These are phyloP conservation scores for Diadophis punctatus DNA, from an alignment of 2,113 vertebrate species.

Conservation along the genomic window DNA sequence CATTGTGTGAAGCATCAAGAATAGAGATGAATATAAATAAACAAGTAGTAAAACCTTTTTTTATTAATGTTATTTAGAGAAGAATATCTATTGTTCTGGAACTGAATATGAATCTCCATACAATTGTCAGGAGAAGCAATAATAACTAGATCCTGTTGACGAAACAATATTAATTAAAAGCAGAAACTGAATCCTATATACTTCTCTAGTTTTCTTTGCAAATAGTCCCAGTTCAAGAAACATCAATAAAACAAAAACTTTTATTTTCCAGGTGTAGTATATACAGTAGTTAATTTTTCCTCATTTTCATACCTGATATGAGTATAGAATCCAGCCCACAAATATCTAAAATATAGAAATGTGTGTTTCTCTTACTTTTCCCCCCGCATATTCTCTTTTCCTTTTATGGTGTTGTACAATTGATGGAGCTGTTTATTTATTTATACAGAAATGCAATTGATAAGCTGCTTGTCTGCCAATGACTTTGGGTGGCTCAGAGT, in stretches of 20 bases:
- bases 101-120: background rate
- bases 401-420: background rate
- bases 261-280: background rate
- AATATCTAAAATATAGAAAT: background rate
- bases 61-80: background rate
- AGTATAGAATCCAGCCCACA: background rate
- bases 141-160: background rate
- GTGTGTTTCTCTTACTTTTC: background rate
- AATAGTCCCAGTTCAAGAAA: background rate
- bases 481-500: background rate
- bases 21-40: background rate
- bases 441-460: background rate
- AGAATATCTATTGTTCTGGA: background rate
- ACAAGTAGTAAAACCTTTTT: background rate
- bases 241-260: background rate
- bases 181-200: background rate
- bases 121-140: background rate
- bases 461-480: background rate
- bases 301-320: background rate
- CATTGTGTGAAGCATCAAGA: background rate
- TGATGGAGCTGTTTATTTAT: background rate
- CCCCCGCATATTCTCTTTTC: background rate
- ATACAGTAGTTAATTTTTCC: background rate
- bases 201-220: background rate
- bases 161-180: background rate